Conservation (phyloP, 2,113 vertebrate genomes). For the Mesocricetus auratus region DNA sequence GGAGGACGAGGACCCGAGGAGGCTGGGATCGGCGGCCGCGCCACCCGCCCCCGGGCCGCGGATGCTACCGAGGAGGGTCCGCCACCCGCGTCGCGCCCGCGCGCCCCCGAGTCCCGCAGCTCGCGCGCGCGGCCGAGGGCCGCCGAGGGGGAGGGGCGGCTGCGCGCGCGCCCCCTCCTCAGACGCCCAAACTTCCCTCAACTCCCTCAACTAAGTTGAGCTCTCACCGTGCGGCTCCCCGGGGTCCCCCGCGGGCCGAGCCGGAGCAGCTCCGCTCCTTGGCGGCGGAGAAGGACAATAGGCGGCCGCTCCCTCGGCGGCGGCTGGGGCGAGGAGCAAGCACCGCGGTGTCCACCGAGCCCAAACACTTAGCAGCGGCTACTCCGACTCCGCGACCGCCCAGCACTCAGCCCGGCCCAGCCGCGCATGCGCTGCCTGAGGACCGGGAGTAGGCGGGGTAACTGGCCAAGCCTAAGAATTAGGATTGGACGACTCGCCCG, state of each 20-base stretch:
- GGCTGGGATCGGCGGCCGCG: background rate
- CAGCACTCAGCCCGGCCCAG: background rate
- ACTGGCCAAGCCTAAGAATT: background rate
- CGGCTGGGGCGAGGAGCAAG: slow-evolving; percentile 21
- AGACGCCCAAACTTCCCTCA: slow-evolving; percentile 74
- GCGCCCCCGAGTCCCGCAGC: background rate
- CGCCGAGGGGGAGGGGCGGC: slow-evolving; percentile 3
- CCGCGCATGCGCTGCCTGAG: slow-evolving; percentile 71
- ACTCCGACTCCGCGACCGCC: background rate
- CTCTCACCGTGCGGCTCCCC: slow-evolving; percentile 76
- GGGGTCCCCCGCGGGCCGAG: slow-evolving; percentile 72
- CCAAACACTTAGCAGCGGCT: background rate
- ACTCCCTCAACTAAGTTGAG: slow-evolving; percentile 79
- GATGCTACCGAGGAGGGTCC: background rate
- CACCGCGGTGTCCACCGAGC: background rate
- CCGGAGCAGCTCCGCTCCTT: slow-evolving; percentile 68
- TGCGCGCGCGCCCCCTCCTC: slow-evolving; percentile 61
- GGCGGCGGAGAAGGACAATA: slow-evolving; percentile 55
- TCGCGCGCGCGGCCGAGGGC: background rate
- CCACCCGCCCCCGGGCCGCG: background rate
- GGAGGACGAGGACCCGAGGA: background rate
- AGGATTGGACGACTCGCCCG: background rate
- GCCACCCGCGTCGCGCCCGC: background rate
- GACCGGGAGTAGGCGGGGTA: background rate
- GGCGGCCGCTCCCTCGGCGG: slow-evolving; percentile 58